Evolutionary conservation across 1,140 invertebrate species (phyloP).

Genomic region (Antheraea mylitta): DNA sequence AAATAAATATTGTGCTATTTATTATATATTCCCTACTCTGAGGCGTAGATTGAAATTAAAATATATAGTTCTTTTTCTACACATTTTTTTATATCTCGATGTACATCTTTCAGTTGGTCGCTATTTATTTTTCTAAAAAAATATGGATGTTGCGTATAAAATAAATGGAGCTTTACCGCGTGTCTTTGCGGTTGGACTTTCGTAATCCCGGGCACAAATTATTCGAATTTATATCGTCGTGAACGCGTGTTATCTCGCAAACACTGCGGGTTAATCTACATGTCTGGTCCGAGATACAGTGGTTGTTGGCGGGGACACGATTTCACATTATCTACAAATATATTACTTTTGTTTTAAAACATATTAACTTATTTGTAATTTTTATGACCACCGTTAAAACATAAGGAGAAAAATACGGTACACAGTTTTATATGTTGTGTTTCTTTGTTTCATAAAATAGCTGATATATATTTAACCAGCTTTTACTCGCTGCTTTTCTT

Average conservation of each 20-base stretch:
- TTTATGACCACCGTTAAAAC: background rate
- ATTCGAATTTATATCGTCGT: conserved; percentile 15
- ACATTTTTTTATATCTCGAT: too few species aligned
- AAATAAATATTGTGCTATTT: too few species aligned
- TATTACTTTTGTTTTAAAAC: conserved; percentile 8
- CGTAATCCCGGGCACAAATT: conserved; percentile 16
- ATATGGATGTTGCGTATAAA: background rate
- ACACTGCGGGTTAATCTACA: conserved; percentile 15
- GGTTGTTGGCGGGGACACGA: conserved; percentile 1
- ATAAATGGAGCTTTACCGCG: background rate
- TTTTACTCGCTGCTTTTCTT: too few species aligned
- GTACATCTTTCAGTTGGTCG: too few species aligned
- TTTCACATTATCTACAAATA: conserved; percentile 10
- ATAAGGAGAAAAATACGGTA: background rate
- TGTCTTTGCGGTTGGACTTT: background rate
- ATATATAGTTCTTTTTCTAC: too few species aligned
- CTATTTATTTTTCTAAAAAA: background rate
- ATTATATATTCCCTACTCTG: too few species aligned
- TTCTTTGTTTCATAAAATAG: too few species aligned
- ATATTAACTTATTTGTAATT: background rate
- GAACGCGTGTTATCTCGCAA: conserved; percentile 15
- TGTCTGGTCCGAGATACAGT: conserved; percentile 17
- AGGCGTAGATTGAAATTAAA: too few species aligned
- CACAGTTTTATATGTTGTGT: too few species aligned
- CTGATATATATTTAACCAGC: too few species aligned